Percentiles rank a stretch among this genome's conserved stretches.
phyloP scores from a whole-genome alignment of 2,888 invertebrate genomes.

The Drosophila imparisetae region DNA sequence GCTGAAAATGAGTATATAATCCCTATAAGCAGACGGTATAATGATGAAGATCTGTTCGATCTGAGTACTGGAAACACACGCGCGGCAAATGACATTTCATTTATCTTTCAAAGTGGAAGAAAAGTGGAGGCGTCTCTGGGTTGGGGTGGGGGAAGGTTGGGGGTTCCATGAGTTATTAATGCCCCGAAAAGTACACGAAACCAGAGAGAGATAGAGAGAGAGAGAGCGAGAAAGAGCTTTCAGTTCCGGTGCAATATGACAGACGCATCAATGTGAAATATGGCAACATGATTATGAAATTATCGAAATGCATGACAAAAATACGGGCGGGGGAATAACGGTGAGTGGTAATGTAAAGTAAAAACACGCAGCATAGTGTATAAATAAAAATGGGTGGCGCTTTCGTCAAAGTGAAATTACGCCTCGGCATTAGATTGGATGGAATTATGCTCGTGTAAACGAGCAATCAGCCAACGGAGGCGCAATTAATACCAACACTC shows the following conservation, averaged over 20 bases:
- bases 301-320: slow-evolving; percentile 39
- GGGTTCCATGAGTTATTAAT: slow-evolving; percentile 47
- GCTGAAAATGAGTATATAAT: not conserved
- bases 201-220: slow-evolving; percentile 2
- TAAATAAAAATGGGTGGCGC: slow-evolving; percentile 73
- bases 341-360: not conserved
- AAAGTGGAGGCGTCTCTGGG: slow-evolving; percentile 56
- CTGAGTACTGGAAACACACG: slow-evolving; percentile 26
- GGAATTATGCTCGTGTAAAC: slow-evolving; percentile 68
- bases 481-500: slow-evolving; percentile 66
- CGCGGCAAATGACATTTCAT: slow-evolving; percentile 72
- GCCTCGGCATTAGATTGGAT: slow-evolving; percentile 80
- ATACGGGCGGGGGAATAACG: not conserved
- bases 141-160: not conserved
- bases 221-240: slow-evolving; percentile 30
- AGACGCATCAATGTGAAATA: slow-evolving; percentile 68
- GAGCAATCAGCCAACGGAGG: slow-evolving; percentile 64
- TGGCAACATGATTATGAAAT: slow-evolving; percentile 79
- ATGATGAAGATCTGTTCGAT: slow-evolving; percentile 22
- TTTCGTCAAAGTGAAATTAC: slow-evolving; percentile 71
- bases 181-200: slow-evolving; percentile 41
- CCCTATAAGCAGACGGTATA: not conserved
- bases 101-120: slow-evolving; percentile 54
- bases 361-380: slow-evolving; percentile 19
- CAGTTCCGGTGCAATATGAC: slow-evolving; percentile 64